These are phyloP conservation scores for Rhingia rostrata DNA, from an alignment of 2,888 invertebrate genomes.

Conservation along the genomic window DNA sequence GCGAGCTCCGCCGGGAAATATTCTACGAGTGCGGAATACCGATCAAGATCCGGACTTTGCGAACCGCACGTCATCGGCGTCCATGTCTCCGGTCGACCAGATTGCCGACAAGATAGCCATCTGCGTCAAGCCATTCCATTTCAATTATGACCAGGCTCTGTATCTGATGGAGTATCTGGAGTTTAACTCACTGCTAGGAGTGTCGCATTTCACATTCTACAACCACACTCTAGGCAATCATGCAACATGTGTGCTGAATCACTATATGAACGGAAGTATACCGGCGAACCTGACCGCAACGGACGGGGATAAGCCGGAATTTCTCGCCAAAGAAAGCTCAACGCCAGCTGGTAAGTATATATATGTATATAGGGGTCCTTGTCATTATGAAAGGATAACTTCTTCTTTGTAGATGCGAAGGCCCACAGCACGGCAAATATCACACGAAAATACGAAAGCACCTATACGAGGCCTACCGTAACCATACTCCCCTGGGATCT, in stretches of 20 bases:
- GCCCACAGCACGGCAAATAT: slow-evolving; percentile 66
- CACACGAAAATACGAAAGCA: slow-evolving; percentile 77
- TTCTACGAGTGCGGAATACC: slow-evolving; percentile 86
- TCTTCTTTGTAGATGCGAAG: slow-evolving; percentile 40
- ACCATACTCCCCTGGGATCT: slow-evolving; percentile 86
- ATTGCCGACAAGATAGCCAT: slow-evolving; percentile 87
- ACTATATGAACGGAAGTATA: slow-evolving; percentile 84
- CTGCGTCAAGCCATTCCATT: slow-evolving; percentile 96
- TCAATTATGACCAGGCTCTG: slow-evolving; percentile 92
- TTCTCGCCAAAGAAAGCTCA: slow-evolving; percentile 55
- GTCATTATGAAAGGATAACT: slow-evolving; percentile 9
- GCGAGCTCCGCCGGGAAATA: slow-evolving; percentile 86
- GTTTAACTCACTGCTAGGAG: slow-evolving; percentile 92
- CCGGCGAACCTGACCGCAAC: slow-evolving; percentile 80
- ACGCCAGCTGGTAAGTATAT: slow-evolving; percentile 51
- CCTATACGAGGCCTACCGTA: slow-evolving; percentile 80
- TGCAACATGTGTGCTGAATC: slow-evolving; percentile 89
- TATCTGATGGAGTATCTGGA: slow-evolving; percentile 95
- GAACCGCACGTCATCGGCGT: slow-evolving; percentile 63
- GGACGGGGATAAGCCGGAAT: slow-evolving; percentile 76
- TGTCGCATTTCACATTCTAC: slow-evolving; percentile 94
- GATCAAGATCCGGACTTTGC: slow-evolving; percentile 82
- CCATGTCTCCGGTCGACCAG: slow-evolving; percentile 77
- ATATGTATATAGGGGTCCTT: slow-evolving; percentile 9
- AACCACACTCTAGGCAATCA: slow-evolving; percentile 93